Conservation (phyloP, 2,888 invertebrate genomes). For the Digitonthophagus gazella region DNA sequence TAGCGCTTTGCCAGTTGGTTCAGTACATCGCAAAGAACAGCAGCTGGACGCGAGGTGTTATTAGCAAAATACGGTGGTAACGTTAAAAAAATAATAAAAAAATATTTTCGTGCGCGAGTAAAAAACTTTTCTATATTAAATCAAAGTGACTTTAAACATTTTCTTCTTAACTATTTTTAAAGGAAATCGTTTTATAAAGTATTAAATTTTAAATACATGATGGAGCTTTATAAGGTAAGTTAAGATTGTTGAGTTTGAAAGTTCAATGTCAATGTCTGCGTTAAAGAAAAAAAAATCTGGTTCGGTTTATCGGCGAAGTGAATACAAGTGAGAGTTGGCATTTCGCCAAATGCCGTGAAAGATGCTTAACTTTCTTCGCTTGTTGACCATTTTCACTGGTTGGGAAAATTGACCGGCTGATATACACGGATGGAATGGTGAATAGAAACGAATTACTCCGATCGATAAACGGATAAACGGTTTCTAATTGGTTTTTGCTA, state of each 20-base stretch:
- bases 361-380: neutral
- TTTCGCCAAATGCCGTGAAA: neutral
- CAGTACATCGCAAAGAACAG: neutral
- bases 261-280: neutral
- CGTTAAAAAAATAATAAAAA: too few species aligned
- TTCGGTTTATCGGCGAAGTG: too few species aligned
- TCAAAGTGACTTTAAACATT: too few species aligned
- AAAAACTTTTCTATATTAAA: too few species aligned
- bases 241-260: neutral
- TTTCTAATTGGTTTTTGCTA: neutral
- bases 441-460: neutral
- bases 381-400: neutral
- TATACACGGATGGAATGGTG: neutral
- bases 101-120: too few species aligned
- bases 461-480: neutral
- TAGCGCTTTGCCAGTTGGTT: neutral
- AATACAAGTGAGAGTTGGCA: neutral
- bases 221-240: constrained; percentile 31
- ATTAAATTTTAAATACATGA: too few species aligned
- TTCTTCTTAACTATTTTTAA: too few species aligned
- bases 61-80: too few species aligned
- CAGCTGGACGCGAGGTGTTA: neutral
- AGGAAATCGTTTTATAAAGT: too few species aligned
- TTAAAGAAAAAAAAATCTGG: neutral
- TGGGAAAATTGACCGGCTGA: neutral